phyloP scores from a whole-genome alignment of 2,797 vertebrate species.

The Enoplosus armatus region DNA sequence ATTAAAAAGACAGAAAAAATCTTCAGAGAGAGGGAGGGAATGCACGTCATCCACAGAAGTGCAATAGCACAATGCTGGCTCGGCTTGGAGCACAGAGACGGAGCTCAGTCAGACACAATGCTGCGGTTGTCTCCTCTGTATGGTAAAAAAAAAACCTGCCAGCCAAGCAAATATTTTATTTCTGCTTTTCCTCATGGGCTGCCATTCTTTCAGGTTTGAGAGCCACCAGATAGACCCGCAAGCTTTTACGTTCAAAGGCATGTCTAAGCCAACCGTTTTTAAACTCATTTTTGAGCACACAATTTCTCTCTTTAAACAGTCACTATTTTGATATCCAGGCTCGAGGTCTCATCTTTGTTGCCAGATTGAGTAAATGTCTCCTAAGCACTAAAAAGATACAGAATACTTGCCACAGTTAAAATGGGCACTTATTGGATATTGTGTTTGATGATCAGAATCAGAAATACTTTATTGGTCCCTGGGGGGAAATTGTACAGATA shows the following conservation, averaged over 20 bases:
- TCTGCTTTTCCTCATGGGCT: conserved; percentile 58
- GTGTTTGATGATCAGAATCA: too few relatives aligned
- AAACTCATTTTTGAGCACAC: not conserved
- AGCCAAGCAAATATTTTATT: conserved; percentile 71
- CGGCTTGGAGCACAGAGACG: conserved; percentile 31
- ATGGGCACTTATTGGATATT: not conserved
- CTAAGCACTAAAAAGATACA: not conserved
- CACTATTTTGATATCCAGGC: not conserved
- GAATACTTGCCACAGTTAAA: not conserved
- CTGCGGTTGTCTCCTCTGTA: conserved; percentile 59
- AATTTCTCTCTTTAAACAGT: not conserved
- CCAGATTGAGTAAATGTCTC: not conserved
- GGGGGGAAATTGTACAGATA: too few relatives aligned
- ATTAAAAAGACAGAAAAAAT: conserved; percentile 75
- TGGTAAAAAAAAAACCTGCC: conserved; percentile 58
- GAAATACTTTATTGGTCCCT: too few relatives aligned
- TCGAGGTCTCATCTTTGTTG: conserved; percentile 7
- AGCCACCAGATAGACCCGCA: conserved; percentile 10
- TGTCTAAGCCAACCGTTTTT: not conserved
- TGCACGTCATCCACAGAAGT: conserved; percentile 53
- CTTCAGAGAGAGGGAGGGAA: conserved; percentile 39
- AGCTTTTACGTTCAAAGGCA: conserved; percentile 19
- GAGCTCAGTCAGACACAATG: conserved; percentile 58
- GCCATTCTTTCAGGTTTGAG: conserved; percentile 33
- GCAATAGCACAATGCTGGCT: conserved; percentile 42